Percentiles rank a stretch among this genome's conserved stretches.
Conservation (phyloP, 2,797 vertebrate species). For the Bucorvus abyssinicus region DNA sequence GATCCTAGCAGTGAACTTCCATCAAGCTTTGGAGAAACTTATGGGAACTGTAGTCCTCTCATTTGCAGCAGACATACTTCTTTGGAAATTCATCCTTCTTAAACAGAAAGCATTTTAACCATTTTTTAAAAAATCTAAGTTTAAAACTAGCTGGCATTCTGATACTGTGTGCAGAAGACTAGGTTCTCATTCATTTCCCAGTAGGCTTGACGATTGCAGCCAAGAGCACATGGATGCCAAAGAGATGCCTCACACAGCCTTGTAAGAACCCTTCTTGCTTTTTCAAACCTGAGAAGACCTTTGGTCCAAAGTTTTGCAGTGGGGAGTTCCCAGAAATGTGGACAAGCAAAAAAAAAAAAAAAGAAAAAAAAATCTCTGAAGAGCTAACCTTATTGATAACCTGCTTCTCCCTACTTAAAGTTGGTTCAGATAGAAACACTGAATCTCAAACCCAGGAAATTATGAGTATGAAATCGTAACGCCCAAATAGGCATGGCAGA, state of each 20-base stretch:
- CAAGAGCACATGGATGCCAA: background rate
- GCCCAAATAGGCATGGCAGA: slow-evolving; percentile 44
- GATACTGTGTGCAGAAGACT: background rate
- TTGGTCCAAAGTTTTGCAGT: background rate
- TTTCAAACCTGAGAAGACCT: slow-evolving; percentile 42
- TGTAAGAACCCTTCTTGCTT: slow-evolving; percentile 26
- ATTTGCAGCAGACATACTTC: background rate
- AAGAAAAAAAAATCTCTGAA: slow-evolving; percentile 13
- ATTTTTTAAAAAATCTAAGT: background rate
- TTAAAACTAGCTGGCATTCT: background rate
- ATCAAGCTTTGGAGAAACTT: background rate
- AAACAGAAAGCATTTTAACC: background rate
- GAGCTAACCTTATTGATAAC: slow-evolving; percentile 23
- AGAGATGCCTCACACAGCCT: slow-evolving; percentile 37
- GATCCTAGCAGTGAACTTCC: background rate
- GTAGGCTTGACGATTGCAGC: background rate
- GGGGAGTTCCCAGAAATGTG: slow-evolving; percentile 47
- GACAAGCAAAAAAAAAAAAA: background rate
- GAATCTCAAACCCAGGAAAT: slow-evolving; percentile 27
- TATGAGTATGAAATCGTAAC: slow-evolving; percentile 7
- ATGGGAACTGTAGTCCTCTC: background rate
- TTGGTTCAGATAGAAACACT: background rate
- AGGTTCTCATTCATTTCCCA: background rate
- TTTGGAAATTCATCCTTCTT: background rate
- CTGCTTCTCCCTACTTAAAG: background rate